phyloP scores from a whole-genome alignment of 2,113 vertebrate species.

The Sceloporus tristichus region DNA sequence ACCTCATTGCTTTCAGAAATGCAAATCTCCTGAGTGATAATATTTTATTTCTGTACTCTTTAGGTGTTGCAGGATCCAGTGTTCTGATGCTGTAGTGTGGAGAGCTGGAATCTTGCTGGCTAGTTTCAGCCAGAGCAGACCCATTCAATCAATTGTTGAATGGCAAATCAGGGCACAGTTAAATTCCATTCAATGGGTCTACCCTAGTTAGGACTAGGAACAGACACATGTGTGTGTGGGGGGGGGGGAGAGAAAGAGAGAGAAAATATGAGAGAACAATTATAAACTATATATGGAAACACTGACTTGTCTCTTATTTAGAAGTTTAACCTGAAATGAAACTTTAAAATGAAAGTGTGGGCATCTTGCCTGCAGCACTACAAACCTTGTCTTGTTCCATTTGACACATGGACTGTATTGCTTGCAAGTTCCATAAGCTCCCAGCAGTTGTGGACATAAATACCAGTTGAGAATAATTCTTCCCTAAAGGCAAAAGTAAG shows the following conservation, averaged over 20 bases:
- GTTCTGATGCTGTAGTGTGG: background rate
- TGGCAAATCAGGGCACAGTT: too few relatives aligned
- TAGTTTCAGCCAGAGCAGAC: too few relatives aligned
- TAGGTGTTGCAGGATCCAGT: conserved; percentile 41
- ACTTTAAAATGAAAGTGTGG: background rate
- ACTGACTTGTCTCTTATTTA: background rate
- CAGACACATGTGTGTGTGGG: too few relatives aligned
- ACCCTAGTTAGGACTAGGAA: background rate
- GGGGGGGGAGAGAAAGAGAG: too few relatives aligned
- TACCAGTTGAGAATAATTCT: conserved; percentile 92
- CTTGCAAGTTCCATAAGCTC: conserved; percentile 96
- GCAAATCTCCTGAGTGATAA: background rate
- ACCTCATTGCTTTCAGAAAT: background rate
- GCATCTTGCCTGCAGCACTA: conserved; percentile 37
- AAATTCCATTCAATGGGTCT: background rate
- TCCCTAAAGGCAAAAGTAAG: conserved; percentile 77
- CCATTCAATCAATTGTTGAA: too few relatives aligned
- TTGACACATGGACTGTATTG: conserved; percentile 96
- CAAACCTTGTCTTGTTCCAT: conserved; percentile 94
- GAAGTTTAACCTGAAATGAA: conserved; percentile 40
- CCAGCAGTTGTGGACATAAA: conserved; percentile 96
- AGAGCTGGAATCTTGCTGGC: too few relatives aligned
- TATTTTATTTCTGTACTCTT: conserved; percentile 7
- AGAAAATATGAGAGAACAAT: too few relatives aligned
- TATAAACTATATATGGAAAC: background rate